Evolutionary conservation across 2,113 vertebrate species (phyloP).

Genomic region (Vimba vimba): DNA sequence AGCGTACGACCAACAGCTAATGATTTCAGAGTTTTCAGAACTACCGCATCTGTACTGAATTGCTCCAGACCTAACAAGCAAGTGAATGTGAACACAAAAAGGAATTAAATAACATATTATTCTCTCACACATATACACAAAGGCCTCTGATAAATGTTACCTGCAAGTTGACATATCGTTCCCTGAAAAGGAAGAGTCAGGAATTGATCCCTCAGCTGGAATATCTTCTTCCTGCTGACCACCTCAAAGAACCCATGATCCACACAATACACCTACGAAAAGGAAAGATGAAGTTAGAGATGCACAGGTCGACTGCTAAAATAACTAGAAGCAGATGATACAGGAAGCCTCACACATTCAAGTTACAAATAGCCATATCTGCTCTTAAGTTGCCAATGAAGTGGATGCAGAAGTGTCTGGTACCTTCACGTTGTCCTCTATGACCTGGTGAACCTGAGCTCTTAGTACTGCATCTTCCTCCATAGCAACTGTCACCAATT

Average conservation of each 20-base stretch:
- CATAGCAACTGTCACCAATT: constrained; percentile 83
- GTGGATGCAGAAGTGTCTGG: constrained; percentile 36
- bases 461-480: constrained; percentile 84
- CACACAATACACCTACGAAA: constrained; percentile 84
- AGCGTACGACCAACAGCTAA: constrained; percentile 86
- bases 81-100: constrained; percentile 24
- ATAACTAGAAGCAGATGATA: too few species aligned
- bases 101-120: not conserved
- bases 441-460: constrained; percentile 79
- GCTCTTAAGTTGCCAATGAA: too few species aligned
- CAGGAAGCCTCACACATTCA: too few species aligned
- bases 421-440: constrained; percentile 83
- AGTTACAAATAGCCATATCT: too few species aligned
- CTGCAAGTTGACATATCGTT: constrained; percentile 87
- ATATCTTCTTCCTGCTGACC: constrained; percentile 75
- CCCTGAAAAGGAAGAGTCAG: constrained; percentile 86
- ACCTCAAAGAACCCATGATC: constrained; percentile 89
- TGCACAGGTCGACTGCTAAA: too few species aligned
- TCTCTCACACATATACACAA: not conserved
- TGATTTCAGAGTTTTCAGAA: constrained; percentile 82
- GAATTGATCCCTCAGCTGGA: constrained; percentile 82
- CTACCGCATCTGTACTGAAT: constrained; percentile 79
- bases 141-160: constrained; percentile 69
- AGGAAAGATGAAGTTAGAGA: not conserved
- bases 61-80: constrained; percentile 77